Evolutionary conservation across 2,888 invertebrate species (phyloP).

Genomic region (Sycophila texana): DNA sequence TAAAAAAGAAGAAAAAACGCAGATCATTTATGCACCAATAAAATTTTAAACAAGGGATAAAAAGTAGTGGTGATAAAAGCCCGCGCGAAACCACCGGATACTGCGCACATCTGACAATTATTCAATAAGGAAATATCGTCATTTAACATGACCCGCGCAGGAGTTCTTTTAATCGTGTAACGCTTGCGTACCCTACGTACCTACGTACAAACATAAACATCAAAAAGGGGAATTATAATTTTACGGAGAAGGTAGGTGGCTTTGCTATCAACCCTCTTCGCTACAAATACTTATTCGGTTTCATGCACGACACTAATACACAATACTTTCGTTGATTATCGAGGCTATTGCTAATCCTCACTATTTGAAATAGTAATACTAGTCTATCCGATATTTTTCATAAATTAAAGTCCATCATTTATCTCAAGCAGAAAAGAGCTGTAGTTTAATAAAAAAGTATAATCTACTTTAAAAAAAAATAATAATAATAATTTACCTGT

Average conservation of each 20-base stretch:
- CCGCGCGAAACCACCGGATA: background rate
- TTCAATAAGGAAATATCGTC: conserved; percentile 51
- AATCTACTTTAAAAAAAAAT: background rate
- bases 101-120: conserved; percentile 32
- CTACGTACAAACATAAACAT: conserved; percentile 30
- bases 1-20: conserved; percentile 1
- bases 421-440: too few species aligned
- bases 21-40: conserved; percentile 7
- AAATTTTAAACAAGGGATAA: conserved; percentile 24
- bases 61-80: conserved; percentile 2
- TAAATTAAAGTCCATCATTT: background rate
- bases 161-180: conserved; percentile 11
- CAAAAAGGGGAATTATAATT: conserved; percentile 46
- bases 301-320: conserved; percentile 23
- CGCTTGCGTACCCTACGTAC: background rate
- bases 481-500: background rate
- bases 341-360: background rate
- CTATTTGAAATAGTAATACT: conserved; percentile 40
- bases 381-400: background rate
- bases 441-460: background rate
- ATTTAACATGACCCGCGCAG: conserved; percentile 31
- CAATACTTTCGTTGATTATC: conserved; percentile 52
- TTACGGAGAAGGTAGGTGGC: conserved; percentile 21
- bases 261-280: conserved; percentile 10
- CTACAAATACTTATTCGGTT: conserved; percentile 51